These are phyloP conservation scores for Cheilinus undulatus DNA, from an alignment of 2,113 vertebrate species.

Conservation along the genomic window DNA sequence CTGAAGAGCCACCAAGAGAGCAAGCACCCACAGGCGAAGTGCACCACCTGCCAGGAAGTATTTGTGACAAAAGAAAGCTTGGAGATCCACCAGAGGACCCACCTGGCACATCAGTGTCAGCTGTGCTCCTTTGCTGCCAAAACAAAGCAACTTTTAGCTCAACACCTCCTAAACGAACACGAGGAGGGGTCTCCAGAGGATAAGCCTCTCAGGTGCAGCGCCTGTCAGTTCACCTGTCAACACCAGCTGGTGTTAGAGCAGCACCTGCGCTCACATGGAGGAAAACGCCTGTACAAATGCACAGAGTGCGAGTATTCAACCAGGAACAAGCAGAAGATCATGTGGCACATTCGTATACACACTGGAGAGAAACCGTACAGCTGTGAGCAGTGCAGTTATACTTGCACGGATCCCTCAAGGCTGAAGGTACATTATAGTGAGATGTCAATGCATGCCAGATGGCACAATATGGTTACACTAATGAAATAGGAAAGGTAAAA, in stretches of 20 bases:
- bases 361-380: constrained; percentile 96
- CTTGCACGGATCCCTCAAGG: constrained; percentile 92
- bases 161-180: constrained; percentile 88
- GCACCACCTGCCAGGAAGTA: constrained; percentile 83
- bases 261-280: constrained; percentile 93
- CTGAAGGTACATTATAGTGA: constrained; percentile 86
- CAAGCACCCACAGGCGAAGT: constrained; percentile 85
- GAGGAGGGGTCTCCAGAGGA: constrained; percentile 81
- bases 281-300: constrained; percentile 93
- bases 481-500: too few relatives aligned
- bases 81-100: constrained; percentile 84
- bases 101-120: constrained; percentile 88
- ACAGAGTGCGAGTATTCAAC: constrained; percentile 92
- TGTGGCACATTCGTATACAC: constrained; percentile 96
- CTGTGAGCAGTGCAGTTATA: constrained; percentile 92
- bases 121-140: constrained; percentile 89
- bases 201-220: constrained; percentile 86
- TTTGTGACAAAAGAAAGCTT: constrained; percentile 82
- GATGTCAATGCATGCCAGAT: too few relatives aligned
- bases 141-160: constrained; percentile 86
- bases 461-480: too few relatives aligned
- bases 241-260: constrained; percentile 94
- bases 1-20: constrained; percentile 87
- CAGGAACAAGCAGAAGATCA: constrained; percentile 97
- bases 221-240: constrained; percentile 88